Base-by-base conservation (phyloP, 1,140 invertebrate genomes). In the Calephelis nemesis region DNA sequence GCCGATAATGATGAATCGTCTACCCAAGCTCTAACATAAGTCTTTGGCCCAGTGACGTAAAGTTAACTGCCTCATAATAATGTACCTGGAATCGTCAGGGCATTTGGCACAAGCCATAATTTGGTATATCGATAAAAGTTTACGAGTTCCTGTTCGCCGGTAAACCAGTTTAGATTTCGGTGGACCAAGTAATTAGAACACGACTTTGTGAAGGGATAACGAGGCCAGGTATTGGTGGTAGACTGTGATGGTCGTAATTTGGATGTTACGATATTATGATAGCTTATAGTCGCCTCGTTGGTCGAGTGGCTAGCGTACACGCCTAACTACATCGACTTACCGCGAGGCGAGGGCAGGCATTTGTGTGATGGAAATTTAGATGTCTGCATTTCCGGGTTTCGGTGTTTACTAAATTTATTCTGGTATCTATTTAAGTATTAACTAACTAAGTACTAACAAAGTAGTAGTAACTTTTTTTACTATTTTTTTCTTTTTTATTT, bases 51-150 rank as follows among this genome's bases (percentile, higher is more conserved):
- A 9, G 49, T 66, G 71, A 66, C 67, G 58, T 58, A 63, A 48
- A 54, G 66, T 71, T 60, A 71, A 15, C 52, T 54, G 10, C 42
- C 50, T 67, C 50, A 71, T 62, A 69, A 65, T 69, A 50, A 64
- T 64, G 40, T 69, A 72, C 67, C 70, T 72, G 65, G 70, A 67
- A 72, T 50, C 66, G 67, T 69, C 63, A 62, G 49, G 62, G 62
- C 62, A 47, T 72, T 74, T 72, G 70, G 65, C 70, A 63, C 58
- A 50, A 45, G 54, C 54, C 49, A 58, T 65, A 68, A 69, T 72
- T 75, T 65, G 65, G 72, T 67, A 72, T 74, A 76, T 75, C 79
- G 74, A 82, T 81, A 84, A 82, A 82, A 74, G 40, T 82, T 82
- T 79, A 81, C 65, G 75, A 74, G 49, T 62, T 79, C 71, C 72